Conservation (phyloP, 2,797 vertebrate species). For the Astyanax mexicanus region DNA sequence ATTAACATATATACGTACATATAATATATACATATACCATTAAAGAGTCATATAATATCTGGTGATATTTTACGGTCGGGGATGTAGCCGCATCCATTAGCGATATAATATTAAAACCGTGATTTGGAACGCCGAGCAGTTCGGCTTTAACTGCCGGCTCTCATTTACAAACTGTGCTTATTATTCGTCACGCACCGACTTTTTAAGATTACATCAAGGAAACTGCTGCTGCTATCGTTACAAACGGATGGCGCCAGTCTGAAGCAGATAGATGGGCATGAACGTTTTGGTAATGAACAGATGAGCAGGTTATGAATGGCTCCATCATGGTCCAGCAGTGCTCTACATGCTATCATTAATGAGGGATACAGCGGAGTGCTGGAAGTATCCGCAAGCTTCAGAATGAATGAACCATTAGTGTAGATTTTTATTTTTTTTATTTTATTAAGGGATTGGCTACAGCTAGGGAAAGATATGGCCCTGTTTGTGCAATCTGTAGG, state of each 20-base stretch:
- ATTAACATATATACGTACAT: constrained; percentile 3
- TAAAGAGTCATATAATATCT: not conserved
- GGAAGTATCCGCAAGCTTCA: not conserved
- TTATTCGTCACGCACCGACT: constrained; percentile 43
- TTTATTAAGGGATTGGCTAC: no score
- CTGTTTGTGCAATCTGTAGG: no score
- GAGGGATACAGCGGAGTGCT: constrained; percentile 4
- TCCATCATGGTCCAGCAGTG: constrained; percentile 38
- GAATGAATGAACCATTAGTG: no score
- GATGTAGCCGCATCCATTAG: not conserved
- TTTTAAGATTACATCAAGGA: constrained; percentile 29
- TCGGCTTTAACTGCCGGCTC: constrained; percentile 28
- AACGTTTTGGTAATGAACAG: constrained; percentile 40
- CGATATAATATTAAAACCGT: constrained; percentile 17
- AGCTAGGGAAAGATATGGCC: no score
- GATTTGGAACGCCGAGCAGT: constrained; percentile 38
- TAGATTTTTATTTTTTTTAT: no score
- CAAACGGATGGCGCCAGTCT: constrained; percentile 1
- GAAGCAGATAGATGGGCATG: constrained; percentile 40
- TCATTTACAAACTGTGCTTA: constrained; percentile 25
- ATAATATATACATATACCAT: constrained; percentile 16
- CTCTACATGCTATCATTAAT: constrained; percentile 48
- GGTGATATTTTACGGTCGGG: not conserved
- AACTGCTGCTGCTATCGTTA: constrained; percentile 21
- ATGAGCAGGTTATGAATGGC: constrained; percentile 49